phyloP scores from a whole-genome alignment of 2,113 vertebrate species.

The Anguilla rostrata region DNA sequence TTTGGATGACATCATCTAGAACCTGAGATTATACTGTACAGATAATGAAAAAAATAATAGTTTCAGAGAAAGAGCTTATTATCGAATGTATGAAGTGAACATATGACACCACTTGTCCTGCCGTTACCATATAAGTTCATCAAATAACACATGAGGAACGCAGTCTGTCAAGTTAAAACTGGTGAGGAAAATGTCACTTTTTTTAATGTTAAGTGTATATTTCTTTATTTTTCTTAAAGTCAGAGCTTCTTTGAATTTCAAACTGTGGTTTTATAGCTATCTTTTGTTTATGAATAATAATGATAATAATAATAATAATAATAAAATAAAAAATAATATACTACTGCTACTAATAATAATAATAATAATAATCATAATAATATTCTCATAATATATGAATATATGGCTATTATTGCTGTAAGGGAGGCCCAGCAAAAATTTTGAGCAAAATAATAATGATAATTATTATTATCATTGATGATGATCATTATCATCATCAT shows the following conservation, averaged over 20 bases:
- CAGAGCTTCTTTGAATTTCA: neutral
- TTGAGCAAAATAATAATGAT: no score
- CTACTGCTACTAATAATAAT: no score
- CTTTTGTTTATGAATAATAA: neutral
- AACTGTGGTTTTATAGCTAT: neutral
- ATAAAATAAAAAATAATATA: no score
- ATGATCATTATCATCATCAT: no score
- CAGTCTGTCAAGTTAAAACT: neutral
- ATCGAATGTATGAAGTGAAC: conserved; percentile 4
- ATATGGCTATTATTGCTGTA: no score
- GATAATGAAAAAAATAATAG: neutral
- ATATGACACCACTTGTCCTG: conserved; percentile 6
- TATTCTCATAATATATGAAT: no score
- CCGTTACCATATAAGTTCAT: conserved; percentile 20
- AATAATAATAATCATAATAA: no score
- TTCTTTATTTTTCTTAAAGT: no score
- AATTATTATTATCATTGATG: no score
- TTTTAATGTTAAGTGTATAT: neutral
- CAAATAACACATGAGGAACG: neutral
- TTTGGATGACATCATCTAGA: conserved; percentile 9
- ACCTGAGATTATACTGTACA: conserved; percentile 12
- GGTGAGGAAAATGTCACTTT: neutral
- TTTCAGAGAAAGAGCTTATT: neutral
- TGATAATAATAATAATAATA: no score
- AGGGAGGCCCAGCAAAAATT: no score